Evolutionary conservation across 2,113 vertebrate species (phyloP), one percentile per base, ranked within the genome.

Genomic region (Sinosuthora webbiana): DNA sequence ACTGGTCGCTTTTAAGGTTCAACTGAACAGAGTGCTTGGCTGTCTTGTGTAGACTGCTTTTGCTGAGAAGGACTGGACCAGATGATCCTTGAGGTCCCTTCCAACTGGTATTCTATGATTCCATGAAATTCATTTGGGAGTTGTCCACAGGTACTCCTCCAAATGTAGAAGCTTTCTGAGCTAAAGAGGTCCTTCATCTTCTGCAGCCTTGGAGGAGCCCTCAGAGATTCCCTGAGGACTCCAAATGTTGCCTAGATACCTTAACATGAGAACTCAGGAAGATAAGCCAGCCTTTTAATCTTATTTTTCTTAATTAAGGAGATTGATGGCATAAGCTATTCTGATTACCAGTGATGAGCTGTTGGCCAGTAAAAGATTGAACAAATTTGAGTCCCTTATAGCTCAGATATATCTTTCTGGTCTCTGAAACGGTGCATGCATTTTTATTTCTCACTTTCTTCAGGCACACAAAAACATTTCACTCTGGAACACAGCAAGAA

Each of bases 381-480:
- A 70, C 44, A 89, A 83, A 83, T 68, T 1, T 60, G 74, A 85
- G n/a, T 71, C 28, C 11, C 71, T 90, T 81, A 24, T 49, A 92
- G 24, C 60, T 74, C 70, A 76, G 67, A 53, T 7, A 6, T 49
- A 44, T 87, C 35, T 73, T 85, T 83, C 67, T 63, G n/a, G 49
- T 85, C 59, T 74, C 85, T 86, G 63, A 77, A 83, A 68, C 0
- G 0, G 8, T 1, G 1, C 0, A 4, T 1, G 3, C 30, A 50
- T 80, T 68, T 83, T 62, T 33, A 53, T 82, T 77, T 56, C 75
- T 78, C 57, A 33, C 42, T 55, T 71, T 71, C 52, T 92, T 83
- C n/a, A 62, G 39, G 30, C 35, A 33, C 22, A 39, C 55, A 39
- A 81, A 77, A 44, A 24, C 25, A 25, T 78, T 91, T 94, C 17